Conservation (phyloP, 2,888 invertebrate species). For the Julus scanicus region DNA sequence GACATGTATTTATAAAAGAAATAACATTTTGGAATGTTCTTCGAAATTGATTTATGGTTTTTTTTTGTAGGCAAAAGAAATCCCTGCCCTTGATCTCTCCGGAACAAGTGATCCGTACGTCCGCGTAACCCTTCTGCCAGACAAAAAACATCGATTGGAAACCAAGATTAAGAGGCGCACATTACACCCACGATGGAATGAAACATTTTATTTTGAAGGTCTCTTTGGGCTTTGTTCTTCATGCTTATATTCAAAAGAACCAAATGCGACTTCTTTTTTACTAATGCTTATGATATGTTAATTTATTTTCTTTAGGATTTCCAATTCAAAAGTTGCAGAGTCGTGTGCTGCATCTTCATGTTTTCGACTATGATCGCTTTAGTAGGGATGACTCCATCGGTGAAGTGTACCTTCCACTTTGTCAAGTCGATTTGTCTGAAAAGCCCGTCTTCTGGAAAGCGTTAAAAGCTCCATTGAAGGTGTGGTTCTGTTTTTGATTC, state of each 20-base stretch:
- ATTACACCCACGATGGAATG: constrained; percentile 92
- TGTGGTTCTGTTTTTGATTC: constrained; percentile 26
- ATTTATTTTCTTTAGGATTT: constrained; percentile 72
- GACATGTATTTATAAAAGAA: too few relatives aligned
- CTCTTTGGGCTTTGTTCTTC: neutral
- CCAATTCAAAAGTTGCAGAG: constrained; percentile 93
- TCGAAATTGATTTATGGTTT: neutral
- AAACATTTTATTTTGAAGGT: constrained; percentile 93
- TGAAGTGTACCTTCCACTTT: constrained; percentile 89
- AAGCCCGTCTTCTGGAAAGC: constrained; percentile 96
- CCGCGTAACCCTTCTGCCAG: constrained; percentile 86
- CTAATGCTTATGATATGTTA: neutral
- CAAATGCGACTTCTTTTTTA: neutral
- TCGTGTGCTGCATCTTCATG: constrained; percentile 89
- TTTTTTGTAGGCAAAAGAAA: constrained; percentile 80
- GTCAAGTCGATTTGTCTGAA: constrained; percentile 91
- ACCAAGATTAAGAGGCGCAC: constrained; percentile 92
- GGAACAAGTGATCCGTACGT: constrained; percentile 94
- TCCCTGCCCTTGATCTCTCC: constrained; percentile 92
- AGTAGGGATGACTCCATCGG: constrained; percentile 94
- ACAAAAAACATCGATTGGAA: constrained; percentile 91
- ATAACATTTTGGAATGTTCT: too few relatives aligned
- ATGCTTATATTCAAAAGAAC: neutral
- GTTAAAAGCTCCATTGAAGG: constrained; percentile 86
- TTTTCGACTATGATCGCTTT: constrained; percentile 94